phyloP scores from a whole-genome alignment of 2,113 vertebrate species.

The Stigmatopora nigra region DNA sequence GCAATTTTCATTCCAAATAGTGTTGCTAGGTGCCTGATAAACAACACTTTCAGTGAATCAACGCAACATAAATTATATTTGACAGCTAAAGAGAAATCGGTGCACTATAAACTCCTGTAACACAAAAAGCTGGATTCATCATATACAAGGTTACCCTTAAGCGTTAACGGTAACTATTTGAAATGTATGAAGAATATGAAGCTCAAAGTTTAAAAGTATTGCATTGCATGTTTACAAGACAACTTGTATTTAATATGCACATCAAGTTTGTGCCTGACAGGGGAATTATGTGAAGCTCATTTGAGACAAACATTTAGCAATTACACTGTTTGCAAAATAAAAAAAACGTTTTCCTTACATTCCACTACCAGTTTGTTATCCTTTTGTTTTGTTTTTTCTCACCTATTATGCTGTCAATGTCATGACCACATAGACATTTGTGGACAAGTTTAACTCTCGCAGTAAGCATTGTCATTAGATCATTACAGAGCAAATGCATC shows the following conservation, averaged over 20 bases:
- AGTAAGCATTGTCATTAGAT: neutral
- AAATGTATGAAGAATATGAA: constrained; percentile 57
- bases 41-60: constrained; percentile 61
- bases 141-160: constrained; percentile 49
- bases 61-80: constrained; percentile 58
- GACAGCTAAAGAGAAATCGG: constrained; percentile 60
- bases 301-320: neutral
- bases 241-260: neutral
- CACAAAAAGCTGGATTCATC: constrained; percentile 48
- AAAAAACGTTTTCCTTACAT: neutral
- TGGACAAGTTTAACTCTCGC: constrained; percentile 11
- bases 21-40: constrained; percentile 65
- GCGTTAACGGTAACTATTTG: constrained; percentile 52
- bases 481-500: constrained; percentile 10
- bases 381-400: constrained; percentile 1
- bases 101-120: constrained; percentile 47
- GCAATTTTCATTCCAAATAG: constrained; percentile 61
- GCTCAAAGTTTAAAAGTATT: constrained; percentile 38
- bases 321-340: neutral
- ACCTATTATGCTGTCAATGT: constrained; percentile 2
- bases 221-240: constrained; percentile 6
- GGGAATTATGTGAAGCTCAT: neutral
- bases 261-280: neutral
- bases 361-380: neutral
- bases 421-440: constrained; percentile 24